These are phyloP conservation scores for Criorhina ranunculi DNA, from an alignment of 2,888 invertebrate genomes.

Conservation along the genomic window DNA sequence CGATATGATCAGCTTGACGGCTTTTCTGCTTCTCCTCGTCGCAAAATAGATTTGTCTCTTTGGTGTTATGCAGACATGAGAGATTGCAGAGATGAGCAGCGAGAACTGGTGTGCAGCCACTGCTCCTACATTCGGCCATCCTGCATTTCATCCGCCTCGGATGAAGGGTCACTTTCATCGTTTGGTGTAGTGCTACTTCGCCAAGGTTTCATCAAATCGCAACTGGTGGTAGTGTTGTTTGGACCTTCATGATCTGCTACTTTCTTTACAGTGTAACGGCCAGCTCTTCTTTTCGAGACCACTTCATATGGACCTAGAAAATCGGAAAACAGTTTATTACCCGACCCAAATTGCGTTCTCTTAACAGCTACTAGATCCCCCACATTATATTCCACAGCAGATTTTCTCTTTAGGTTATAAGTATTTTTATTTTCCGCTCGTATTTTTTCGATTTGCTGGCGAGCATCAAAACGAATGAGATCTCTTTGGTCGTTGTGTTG, in stretches of 20 bases:
- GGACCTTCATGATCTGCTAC: not conserved
- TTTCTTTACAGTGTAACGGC: not conserved
- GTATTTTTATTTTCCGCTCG: not conserved
- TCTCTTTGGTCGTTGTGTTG: not conserved
- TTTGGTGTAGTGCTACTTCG: slow-evolving; percentile 4
- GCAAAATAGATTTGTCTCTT: too few species aligned
- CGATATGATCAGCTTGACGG: too few species aligned
- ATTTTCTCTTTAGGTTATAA: not conserved
- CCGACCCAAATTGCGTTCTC: slow-evolving; percentile 10
- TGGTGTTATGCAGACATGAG: too few species aligned
- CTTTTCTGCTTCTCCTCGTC: too few species aligned
- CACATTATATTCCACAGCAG: not conserved
- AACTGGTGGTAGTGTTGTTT: not conserved
- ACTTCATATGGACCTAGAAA: too few species aligned
- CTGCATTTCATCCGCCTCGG: slow-evolving; percentile 18
- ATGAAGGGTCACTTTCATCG: not conserved
- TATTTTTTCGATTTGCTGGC: not conserved
- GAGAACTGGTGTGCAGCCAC: too few species aligned
- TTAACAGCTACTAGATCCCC: slow-evolving; percentile 1
- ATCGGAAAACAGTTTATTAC: not conserved
- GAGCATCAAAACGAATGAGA: not conserved
- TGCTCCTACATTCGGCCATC: slow-evolving; percentile 10
- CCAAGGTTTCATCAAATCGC: not conserved
- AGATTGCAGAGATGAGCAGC: too few species aligned
- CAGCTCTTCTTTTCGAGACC: too few species aligned